Conservation (phyloP, 1,140 invertebrate genomes). For the Archivesica marissinica region DNA sequence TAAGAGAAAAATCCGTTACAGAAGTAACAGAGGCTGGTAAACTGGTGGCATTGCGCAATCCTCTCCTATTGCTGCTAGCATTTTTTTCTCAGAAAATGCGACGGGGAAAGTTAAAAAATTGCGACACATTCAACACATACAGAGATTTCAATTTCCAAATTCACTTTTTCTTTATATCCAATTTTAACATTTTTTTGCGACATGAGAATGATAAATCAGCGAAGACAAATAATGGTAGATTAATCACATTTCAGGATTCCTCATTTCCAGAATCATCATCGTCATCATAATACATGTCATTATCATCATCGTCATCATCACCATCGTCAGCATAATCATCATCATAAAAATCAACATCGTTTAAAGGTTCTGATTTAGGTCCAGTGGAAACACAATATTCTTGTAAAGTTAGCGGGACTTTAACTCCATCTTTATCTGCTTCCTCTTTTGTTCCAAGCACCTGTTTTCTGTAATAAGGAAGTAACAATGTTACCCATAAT, state of each 20-base stretch:
- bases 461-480: constrained; percentile 92
- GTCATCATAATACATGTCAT: constrained; percentile 80
- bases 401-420: constrained; percentile 98
- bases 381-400: constrained; percentile 89
- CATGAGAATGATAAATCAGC: constrained; percentile 14
- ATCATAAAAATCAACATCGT: constrained; percentile 82
- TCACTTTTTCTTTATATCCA: constrained; percentile 20
- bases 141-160: constrained; percentile 9
- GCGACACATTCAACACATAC: constrained; percentile 4
- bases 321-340: constrained; percentile 83
- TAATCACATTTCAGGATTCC: constrained; percentile 27
- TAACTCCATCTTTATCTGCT: constrained; percentile 98
- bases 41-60: not conserved
- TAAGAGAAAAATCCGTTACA: too few relatives aligned
- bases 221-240: not conserved
- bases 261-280: constrained; percentile 82
- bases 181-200: not conserved
- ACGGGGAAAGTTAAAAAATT: not conserved
- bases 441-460: constrained; percentile 96
- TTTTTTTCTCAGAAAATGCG: too few relatives aligned
- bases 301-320: constrained; percentile 80
- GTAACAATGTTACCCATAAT: not conserved
- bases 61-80: not conserved
- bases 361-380: constrained; percentile 76
- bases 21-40: not conserved